These are phyloP conservation scores for Acleris holmiana DNA, from an alignment of 2,888 invertebrate species.

Conservation along the genomic window DNA sequence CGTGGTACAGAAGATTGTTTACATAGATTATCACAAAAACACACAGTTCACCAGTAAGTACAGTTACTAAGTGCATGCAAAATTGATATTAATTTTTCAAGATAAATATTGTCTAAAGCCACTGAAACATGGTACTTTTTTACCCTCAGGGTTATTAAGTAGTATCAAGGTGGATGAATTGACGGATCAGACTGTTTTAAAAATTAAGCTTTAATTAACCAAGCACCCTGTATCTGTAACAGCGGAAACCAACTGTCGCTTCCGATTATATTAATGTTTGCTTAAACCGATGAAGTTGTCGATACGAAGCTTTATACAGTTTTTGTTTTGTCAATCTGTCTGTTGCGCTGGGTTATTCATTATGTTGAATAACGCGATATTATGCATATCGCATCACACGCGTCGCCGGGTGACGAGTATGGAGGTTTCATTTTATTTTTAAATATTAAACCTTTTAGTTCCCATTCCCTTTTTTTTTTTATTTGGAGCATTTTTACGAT, in stretches of 20 bases:
- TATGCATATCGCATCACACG: constrained; percentile 78
- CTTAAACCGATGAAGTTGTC: constrained; percentile 74
- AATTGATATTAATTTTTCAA: no score
- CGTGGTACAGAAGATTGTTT: no score
- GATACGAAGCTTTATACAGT: constrained; percentile 71
- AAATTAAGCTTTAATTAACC: no score
- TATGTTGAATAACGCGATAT: constrained; percentile 79
- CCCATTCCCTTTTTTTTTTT: background rate
- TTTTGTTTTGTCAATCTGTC: constrained; percentile 79
- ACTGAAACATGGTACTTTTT: no score
- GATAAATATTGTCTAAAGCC: no score
- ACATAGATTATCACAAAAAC: no score
- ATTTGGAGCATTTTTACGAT: background rate
- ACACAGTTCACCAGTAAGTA: no score
- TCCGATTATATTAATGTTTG: constrained; percentile 77
- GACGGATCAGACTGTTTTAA: no score
- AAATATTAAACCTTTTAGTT: background rate
- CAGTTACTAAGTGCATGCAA: no score
- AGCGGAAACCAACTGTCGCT: constrained; percentile 75
- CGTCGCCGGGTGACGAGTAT: constrained; percentile 42
- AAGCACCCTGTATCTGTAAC: constrained; percentile 56
- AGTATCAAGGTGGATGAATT: no score
- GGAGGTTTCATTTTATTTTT: background rate
- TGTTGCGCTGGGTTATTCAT: constrained; percentile 69
- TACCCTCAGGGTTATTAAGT: no score